Percentiles rank a stretch among this genome's conserved stretches.
These are phyloP conservation scores for Caenorhabditis auriculariae DNA, from an alignment of 2,888 invertebrate genomes.

Conservation along the genomic window DNA sequence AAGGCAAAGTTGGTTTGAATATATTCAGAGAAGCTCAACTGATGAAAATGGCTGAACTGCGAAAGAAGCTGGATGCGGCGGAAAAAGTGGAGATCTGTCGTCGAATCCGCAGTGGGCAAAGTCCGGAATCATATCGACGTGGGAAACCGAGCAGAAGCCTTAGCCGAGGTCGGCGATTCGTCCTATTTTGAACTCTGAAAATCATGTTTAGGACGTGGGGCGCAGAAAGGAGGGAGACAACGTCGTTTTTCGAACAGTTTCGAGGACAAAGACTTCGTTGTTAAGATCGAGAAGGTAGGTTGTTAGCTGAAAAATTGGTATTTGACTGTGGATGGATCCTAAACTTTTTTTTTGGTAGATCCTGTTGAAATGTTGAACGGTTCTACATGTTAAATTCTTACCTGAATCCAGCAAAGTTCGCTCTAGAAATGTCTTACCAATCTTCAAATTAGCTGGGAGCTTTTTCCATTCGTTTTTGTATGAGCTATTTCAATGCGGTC, in stretches of 20 bases:
- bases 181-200: background rate
- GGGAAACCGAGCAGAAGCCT: conserved; percentile 43
- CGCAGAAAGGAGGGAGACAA: conserved; percentile 27
- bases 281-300: conserved; percentile 41
- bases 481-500: too few species aligned
- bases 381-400: too few species aligned
- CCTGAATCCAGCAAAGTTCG: too few species aligned
- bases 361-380: too few species aligned
- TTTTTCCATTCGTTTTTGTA: too few species aligned
- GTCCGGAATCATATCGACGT: conserved; percentile 41
- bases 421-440: too few species aligned
- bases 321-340: too few species aligned
- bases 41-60: conserved; percentile 56
- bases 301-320: conserved; percentile 16
- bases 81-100: conserved; percentile 54
- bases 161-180: conserved; percentile 31
- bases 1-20: background rate
- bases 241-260: conserved; percentile 50
- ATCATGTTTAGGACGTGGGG: conserved; percentile 20
- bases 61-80: conserved; percentile 59
- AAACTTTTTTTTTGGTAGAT: too few species aligned
- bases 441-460: too few species aligned
- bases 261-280: conserved; percentile 54
- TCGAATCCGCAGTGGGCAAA: conserved; percentile 39
- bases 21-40: conserved; percentile 47